Evolutionary conservation across 2,888 invertebrate genomes (phyloP).

Genomic region (Eupithecia subumbrata): DNA sequence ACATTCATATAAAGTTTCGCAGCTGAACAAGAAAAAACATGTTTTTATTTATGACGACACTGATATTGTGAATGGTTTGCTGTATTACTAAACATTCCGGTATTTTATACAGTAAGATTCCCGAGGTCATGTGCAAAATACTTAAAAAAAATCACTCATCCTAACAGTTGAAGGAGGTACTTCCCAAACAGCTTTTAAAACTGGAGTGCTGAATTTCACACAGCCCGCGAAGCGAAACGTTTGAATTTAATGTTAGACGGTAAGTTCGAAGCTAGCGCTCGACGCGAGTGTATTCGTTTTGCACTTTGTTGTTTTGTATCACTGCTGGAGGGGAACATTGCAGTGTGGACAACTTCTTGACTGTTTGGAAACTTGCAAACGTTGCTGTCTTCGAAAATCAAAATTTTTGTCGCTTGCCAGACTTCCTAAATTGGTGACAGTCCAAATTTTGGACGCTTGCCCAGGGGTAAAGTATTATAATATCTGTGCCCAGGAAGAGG

Average conservation of each 20-base stretch:
- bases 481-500: too few relatives aligned
- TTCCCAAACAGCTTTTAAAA: background rate
- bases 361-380: background rate
- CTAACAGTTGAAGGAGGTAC: background rate
- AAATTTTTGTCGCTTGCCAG: too few relatives aligned
- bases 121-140: background rate
- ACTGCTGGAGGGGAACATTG: background rate
- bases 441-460: too few relatives aligned
- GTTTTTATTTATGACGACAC: background rate
- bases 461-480: too few relatives aligned
- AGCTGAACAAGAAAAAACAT: background rate
- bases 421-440: too few relatives aligned
- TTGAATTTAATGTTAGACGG: conserved; percentile 15
- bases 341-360: background rate
- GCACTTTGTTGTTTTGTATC: conserved; percentile 2
- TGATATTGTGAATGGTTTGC: background rate
- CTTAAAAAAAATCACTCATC: background rate
- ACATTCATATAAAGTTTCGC: background rate
- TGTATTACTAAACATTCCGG: background rate
- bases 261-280: conserved; percentile 3
- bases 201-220: background rate
- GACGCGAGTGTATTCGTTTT: background rate
- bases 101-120: background rate
- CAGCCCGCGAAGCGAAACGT: conserved; percentile 5
- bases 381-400: background rate